Evolutionary conservation across 2,888 invertebrate species (phyloP).

Genomic region (Lasioglossum oenotherae): DNA sequence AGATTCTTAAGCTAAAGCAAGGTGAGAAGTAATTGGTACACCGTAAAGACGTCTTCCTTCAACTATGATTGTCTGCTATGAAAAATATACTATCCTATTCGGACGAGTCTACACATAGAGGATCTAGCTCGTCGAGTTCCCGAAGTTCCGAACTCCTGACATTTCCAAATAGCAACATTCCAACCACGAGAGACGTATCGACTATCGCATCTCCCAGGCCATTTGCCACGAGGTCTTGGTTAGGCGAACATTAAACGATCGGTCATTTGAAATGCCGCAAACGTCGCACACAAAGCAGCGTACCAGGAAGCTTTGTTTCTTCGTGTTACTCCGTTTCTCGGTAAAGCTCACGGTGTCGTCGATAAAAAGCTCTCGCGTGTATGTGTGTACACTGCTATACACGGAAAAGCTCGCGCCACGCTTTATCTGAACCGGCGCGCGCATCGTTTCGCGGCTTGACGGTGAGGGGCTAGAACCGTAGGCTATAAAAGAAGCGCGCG

Average conservation of each 20-base stretch:
- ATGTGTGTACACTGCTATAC: background rate
- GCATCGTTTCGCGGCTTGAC: background rate
- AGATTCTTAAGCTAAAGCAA: too few relatives aligned
- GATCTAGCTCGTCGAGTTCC: background rate
- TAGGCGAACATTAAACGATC: background rate
- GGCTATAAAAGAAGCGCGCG: slow-evolving; percentile 51
- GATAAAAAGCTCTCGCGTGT: slow-evolving; percentile 42
- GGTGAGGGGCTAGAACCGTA: slow-evolving; percentile 14
- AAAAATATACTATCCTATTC: too few relatives aligned
- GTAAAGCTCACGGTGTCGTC: slow-evolving; percentile 54
- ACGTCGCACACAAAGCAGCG: background rate
- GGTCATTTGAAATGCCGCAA: background rate
- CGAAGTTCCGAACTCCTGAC: background rate
- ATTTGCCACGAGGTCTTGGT: background rate
- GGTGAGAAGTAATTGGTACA: too few relatives aligned
- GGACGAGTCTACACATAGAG: too few relatives aligned
- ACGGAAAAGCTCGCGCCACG: slow-evolving; percentile 25
- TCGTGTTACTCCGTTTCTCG: slow-evolving; percentile 41
- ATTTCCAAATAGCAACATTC: background rate
- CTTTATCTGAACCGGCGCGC: slow-evolving; percentile 67
- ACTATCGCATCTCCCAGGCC: background rate
- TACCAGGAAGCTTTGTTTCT: slow-evolving; percentile 28
- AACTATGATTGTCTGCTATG: too few relatives aligned
- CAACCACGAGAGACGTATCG: background rate
- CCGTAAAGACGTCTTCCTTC: too few relatives aligned